phyloP scores from a whole-genome alignment of 1,140 invertebrate species.

The Sitophilus oryzae region DNA sequence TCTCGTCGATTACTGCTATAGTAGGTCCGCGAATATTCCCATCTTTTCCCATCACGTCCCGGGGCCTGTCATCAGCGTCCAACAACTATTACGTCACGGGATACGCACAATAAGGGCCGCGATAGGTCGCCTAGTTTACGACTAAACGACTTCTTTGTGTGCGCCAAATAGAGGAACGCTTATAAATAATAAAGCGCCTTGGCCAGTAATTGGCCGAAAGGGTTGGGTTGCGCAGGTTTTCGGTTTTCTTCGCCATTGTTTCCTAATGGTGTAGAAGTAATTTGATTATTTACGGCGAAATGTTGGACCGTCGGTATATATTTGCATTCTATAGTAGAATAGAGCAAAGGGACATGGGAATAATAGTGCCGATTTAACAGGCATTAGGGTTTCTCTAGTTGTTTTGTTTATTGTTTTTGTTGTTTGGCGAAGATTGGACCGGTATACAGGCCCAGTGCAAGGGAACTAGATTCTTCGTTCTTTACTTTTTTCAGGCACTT shows the following conservation, averaged over 20 bases:
- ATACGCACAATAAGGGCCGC: neutral
- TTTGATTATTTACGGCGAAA: neutral
- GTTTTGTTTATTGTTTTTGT: no score
- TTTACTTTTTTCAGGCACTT: no score
- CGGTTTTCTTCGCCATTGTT: neutral
- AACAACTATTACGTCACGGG: neutral
- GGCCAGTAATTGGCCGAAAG: no score
- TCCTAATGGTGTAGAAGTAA: neutral
- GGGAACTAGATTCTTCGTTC: no score
- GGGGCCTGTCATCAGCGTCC: neutral
- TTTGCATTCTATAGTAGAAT: neutral
- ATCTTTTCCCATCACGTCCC: neutral
- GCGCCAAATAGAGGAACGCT: neutral
- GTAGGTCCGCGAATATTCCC: neutral
- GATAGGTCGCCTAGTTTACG: slow-evolving; percentile 5
- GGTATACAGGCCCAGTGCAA: no score
- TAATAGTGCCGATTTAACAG: no score
- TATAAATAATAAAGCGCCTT: neutral
- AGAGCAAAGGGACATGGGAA: no score
- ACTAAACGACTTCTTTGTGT: slow-evolving; percentile 3
- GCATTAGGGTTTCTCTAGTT: no score
- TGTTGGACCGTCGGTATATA: no score
- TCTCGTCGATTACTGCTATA: no score
- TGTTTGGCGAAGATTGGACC: no score
- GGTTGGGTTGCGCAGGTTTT: no score